Conservation (phyloP, 1,140 invertebrate genomes). For the Bombus terrestris region DNA sequence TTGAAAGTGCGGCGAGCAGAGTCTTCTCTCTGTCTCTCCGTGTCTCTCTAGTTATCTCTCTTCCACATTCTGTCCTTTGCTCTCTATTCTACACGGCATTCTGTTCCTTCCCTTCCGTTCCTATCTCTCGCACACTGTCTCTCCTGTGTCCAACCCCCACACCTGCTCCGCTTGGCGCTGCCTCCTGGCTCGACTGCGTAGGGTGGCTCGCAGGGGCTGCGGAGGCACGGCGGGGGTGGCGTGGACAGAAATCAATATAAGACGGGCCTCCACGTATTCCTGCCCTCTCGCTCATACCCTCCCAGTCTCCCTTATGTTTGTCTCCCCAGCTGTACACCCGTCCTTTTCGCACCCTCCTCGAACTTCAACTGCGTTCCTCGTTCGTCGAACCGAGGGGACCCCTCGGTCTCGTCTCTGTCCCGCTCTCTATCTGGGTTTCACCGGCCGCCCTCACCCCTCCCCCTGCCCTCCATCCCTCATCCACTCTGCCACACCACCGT, state of each 20-base stretch:
- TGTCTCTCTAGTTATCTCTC: constrained; percentile 51
- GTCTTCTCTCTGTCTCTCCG: constrained; percentile 43
- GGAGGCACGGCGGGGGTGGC: constrained; percentile 72
- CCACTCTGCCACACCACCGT: constrained; percentile 60
- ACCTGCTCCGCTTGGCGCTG: constrained; percentile 67
- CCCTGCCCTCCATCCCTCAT: constrained; percentile 50
- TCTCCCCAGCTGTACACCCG: constrained; percentile 39
- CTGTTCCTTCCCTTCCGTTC: constrained; percentile 32
- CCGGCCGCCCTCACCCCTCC: constrained; percentile 22
- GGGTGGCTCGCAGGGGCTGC: constrained; percentile 53
- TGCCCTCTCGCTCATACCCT: constrained; percentile 58
- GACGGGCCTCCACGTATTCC: constrained; percentile 78
- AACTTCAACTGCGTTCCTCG: constrained; percentile 9
- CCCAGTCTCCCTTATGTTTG: constrained; percentile 49
- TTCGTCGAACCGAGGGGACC: constrained; percentile 55
- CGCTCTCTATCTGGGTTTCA: constrained; percentile 31
- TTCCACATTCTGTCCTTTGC: constrained; percentile 12
- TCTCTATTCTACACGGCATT: constrained; percentile 42
- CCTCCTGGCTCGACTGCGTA: constrained; percentile 57
- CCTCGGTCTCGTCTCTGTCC: constrained; percentile 24
- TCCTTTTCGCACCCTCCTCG: constrained; percentile 45
- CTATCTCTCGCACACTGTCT: constrained; percentile 33
- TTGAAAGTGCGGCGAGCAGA: constrained; percentile 79
- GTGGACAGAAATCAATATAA: constrained; percentile 84
- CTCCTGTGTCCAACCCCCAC: constrained; percentile 59